phyloP scores from a whole-genome alignment of 2,113 vertebrate species.

The Girardinichthys multiradiatus region DNA sequence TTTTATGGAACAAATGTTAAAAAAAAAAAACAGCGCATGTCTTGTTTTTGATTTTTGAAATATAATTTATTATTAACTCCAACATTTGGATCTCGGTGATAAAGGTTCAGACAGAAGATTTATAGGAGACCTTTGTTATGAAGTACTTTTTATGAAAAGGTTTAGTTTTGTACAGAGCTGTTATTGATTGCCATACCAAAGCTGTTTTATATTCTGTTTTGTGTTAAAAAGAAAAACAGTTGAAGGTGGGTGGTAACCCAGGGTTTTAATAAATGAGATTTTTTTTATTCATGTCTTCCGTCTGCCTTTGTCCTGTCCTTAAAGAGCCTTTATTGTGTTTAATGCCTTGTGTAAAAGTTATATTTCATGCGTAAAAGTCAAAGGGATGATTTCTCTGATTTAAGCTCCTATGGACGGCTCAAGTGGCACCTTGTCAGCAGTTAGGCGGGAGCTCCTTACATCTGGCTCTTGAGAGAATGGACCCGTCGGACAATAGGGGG shows the following conservation, averaged over 20 bases:
- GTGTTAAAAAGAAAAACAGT: constrained; percentile 59
- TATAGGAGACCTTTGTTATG: constrained; percentile 70
- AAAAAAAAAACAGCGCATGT: constrained; percentile 42
- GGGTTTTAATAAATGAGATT: constrained; percentile 77
- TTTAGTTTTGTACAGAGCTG: constrained; percentile 91
- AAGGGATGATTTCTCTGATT: not conserved
- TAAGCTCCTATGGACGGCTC: constrained; percentile 7
- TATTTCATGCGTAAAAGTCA: constrained; percentile 17
- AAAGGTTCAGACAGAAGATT: constrained; percentile 83
- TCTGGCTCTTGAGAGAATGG: constrained; percentile 53
- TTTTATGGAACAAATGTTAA: constrained; percentile 85
- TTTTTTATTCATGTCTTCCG: constrained; percentile 39
- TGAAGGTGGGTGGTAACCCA: constrained; percentile 57
- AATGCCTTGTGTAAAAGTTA: constrained; percentile 15
- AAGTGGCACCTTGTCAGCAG: constrained; percentile 49
- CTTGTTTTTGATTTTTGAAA: constrained; percentile 49
- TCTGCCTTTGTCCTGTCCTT: constrained; percentile 9
- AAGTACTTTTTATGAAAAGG: constrained; percentile 82
- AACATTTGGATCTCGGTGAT: constrained; percentile 85
- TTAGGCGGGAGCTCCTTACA: constrained; percentile 68
- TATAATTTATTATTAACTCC: constrained; percentile 79
- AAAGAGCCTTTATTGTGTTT: not conserved
- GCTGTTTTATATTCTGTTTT: constrained; percentile 82
- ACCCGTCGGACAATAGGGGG: constrained; percentile 67
- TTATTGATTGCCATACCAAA: constrained; percentile 89